Base-by-base conservation (phyloP, 2,113 vertebrate species). In the Alligator sinensis region DNA sequence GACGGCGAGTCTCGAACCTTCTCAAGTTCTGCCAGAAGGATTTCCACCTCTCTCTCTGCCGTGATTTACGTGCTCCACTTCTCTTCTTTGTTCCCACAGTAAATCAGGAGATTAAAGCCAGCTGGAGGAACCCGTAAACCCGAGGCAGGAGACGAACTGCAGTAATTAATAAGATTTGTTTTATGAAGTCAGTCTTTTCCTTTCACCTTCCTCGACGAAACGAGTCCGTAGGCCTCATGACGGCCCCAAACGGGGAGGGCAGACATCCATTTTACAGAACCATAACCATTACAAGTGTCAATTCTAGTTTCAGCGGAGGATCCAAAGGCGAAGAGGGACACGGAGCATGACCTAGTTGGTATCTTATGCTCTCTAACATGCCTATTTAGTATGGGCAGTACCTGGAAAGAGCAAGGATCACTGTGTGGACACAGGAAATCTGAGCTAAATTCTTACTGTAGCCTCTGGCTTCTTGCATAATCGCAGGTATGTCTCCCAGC, bases 21-120 rank as follows among this genome's bases (percentile, higher is more conserved):
- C n/a, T 1, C 0, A 0, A 82, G 80, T n/a, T 72, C 90, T 92
- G 95, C 95, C 94, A 94, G 94, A 93, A 94, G 82, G 17, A 84
- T 14, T 76, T 96, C 92, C 84, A 0, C 92, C 84, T 93, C 81
- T 96, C 96, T 94, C 96, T 94, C 90, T 93, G 89, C 72, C 66
- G 0, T 75, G 89, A 96, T 93, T 96, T 91, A 95, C 15, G 2
- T 78, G 68, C 47, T 12, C 76, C 90, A 76, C 70, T 94, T 96
- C 87, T 76, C 77, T 93, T 91, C 88, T 97, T 95, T 96, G 93
- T 86, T 95, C 89, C 75, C 60, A 27, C 63, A 78, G 78, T 61
- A 94, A 88, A 92, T 30, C 90, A 94, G 87, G 76, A 96, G 91
- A 97, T 95, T 91, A 94, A 92, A 95, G 88, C 60, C 94, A 96